Base-by-base conservation (phyloP, 2,797 vertebrate species). In the Hypotaenidia philippensis region DNA sequence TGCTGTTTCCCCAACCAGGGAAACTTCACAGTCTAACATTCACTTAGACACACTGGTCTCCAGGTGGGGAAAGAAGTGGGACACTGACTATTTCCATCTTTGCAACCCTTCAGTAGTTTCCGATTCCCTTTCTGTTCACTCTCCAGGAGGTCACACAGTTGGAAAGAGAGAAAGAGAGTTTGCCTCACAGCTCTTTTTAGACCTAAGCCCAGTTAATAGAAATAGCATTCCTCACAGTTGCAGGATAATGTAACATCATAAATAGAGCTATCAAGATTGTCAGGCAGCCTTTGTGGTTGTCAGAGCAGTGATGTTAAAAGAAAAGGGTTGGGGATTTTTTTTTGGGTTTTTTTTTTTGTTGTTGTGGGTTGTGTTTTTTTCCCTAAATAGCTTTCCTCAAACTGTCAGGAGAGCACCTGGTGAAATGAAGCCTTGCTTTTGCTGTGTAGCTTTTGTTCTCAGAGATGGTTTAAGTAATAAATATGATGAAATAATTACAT, bases 211-310 rank as follows among this genome's bases (percentile, higher is more conserved):
- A 72, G 87, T 90, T 97, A 96, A 91, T 53, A 79, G 87, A 90
- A 97, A 80, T 59, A 90, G 75, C 83, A 90, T 96, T 97, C 90
- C 88, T 87, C 65, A 87, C 87, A 93, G 85, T 89, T 95, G 85
- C 94, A 84, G 95, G 94, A 92, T 96, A 97, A 96, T 91, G 79
- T 95, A 97, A 88, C 87, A 85, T 96, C 96, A 96, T 94, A 96
- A 97, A 97, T 96, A 96, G 96, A 97, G 96, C 96, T 94, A 97
- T 97, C 97, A 97, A 87, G 95, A 86, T 93, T 96, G 96, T 96
- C 97, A 97, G 93, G 87, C 90, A 94, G 95, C 66, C 76, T 97
- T 96, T 96, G 94, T 97, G 94, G 90, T 91, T 96, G 95, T 96
- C 97, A 97, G 96, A 96, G 85, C 89, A 89, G 72, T 89, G 97